These are phyloP conservation scores for Phymastichus coffea DNA, from an alignment of 1,140 invertebrate genomes.

Conservation along the genomic window DNA sequence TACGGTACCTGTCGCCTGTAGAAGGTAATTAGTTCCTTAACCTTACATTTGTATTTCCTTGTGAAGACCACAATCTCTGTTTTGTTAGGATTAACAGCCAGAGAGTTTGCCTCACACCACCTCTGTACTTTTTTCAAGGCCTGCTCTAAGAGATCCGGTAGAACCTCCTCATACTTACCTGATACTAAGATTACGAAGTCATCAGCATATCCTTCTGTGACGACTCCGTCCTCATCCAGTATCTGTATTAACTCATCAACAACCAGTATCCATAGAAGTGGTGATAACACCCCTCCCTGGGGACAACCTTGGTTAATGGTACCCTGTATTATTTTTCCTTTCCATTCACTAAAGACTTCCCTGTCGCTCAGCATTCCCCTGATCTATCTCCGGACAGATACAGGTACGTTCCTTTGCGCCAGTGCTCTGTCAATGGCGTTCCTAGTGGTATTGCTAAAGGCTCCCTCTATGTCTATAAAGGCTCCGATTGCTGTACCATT, in stretches of 20 bases:
- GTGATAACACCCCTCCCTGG: constrained; percentile 26
- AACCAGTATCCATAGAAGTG: constrained; percentile 24
- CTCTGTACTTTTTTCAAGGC: neutral
- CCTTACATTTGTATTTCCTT: constrained; percentile 16
- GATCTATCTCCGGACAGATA: neutral
- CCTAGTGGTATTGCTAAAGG: no score
- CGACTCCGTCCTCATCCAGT: neutral
- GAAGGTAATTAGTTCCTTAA: no score
- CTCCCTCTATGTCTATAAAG: no score
- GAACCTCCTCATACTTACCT: neutral
- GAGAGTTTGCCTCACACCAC: neutral
- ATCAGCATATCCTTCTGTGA: constrained; percentile 8
- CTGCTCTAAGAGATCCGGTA: neutral
- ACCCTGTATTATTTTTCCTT: neutral
- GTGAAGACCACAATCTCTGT: constrained; percentile 10
- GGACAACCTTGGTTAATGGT: constrained; percentile 19
- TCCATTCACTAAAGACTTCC: neutral
- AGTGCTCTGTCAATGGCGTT: no score
- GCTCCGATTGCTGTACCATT: no score
- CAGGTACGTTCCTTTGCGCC: neutral
- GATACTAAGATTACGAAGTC: constrained; percentile 7
- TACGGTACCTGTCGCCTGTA: no score
- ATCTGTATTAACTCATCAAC: constrained; percentile 13
- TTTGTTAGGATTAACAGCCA: constrained; percentile 2
- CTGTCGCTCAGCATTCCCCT: neutral